Evolutionary conservation across 2,797 vertebrate species (phyloP).

Genomic region (Pangasius mekongensis): DNA sequence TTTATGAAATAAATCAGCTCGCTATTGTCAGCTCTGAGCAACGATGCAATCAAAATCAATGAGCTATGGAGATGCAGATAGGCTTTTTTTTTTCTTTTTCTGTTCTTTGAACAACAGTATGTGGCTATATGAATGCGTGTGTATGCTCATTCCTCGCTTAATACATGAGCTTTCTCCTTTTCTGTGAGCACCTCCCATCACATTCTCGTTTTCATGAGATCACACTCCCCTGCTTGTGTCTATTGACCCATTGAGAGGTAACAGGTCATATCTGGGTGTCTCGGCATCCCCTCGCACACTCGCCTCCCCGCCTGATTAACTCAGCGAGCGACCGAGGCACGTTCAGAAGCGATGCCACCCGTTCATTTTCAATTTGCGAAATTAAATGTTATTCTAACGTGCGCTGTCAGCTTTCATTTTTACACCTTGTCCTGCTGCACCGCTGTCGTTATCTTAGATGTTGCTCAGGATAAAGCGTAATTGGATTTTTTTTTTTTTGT

Average conservation of each 20-base stretch:
- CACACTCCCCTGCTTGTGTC: neutral
- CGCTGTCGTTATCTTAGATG: neutral
- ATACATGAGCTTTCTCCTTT: neutral
- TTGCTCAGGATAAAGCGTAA: neutral
- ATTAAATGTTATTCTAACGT: constrained; percentile 44
- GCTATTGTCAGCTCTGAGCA: constrained; percentile 50
- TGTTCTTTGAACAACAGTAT: constrained; percentile 21
- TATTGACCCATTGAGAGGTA: constrained; percentile 34
- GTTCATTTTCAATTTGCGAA: constrained; percentile 48
- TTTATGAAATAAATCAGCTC: constrained; percentile 55
- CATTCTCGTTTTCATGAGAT: neutral
- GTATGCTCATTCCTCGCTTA: neutral
- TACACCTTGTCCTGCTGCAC: neutral
- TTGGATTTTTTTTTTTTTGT: constrained; percentile 1
- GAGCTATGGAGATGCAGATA: constrained; percentile 54
- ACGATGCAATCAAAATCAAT: constrained; percentile 56
- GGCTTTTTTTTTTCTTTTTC: neutral
- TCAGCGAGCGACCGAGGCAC: neutral
- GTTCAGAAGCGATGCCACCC: constrained; percentile 22
- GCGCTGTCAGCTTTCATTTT: constrained; percentile 31
- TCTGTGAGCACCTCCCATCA: neutral
- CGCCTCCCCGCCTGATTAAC: constrained; percentile 33
- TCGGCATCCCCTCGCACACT: neutral
- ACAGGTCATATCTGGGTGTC: constrained; percentile 37
- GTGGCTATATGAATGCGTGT: neutral